Evolutionary conservation across 2,797 vertebrate genomes (phyloP), one percentile per base, ranked within the genome.

Genomic region (Delichon dasypus): DNA sequence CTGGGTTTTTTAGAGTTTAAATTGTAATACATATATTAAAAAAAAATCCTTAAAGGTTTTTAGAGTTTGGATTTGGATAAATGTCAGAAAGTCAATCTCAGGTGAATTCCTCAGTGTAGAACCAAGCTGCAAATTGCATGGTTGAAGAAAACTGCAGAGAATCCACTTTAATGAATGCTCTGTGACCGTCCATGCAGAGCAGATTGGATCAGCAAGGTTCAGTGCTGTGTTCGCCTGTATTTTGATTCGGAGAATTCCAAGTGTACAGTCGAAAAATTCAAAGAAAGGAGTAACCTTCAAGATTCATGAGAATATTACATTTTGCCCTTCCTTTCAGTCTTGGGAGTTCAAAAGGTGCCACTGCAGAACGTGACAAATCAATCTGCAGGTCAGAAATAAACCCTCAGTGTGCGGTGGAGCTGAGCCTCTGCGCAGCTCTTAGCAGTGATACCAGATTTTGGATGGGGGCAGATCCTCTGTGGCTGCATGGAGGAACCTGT

Each of bases 361-460:
- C 55, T 85, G 54, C 75, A 92, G 94, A 90, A 93, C 72, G 80
- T 9, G 65, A 89, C 67, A 90, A 80, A 92, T 92, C 78, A 77
- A 82, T 90, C 84, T 77, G 38, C 44, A 68, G 92, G 80, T 87
- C 25, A 54, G 57, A 67, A 93, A 92, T 51, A 58, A 71, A 68
- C 81, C 42, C 34, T 15, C 26, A 10, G 38, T 7, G 42, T 57
- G 67, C 64, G 65, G 58, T 32, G 64, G 53, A 60, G 80, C 80
- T 61, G 77, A 96, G 70, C 80, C 27, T 64, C 32, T 1, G 2
- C 0, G 1, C 57, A 48, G 93, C 55, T 40, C 68, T 16, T 1
- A 38, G 36, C 68, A 29, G n/a, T 2, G 29, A 5, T 5, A 5
- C 13, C 75, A 19, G 32, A 5, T 20, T 51, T 19, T 15, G 70